phyloP scores from a whole-genome alignment of 1,140 invertebrate species.

The Euschistus heros region DNA sequence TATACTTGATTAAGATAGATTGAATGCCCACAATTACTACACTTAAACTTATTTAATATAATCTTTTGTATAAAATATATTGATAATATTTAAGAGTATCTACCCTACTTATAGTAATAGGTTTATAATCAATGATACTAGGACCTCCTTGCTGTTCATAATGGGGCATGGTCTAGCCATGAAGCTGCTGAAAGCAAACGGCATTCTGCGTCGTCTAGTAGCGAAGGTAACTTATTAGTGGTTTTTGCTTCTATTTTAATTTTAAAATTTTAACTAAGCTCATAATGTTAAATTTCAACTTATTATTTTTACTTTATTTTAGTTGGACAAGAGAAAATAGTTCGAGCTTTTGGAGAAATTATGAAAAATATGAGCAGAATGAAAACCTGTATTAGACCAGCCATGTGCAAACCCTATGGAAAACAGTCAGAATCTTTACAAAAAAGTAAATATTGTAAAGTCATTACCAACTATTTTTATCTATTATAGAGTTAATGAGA shows the following conservation, averaged over 20 bases:
- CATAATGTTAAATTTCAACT: background rate
- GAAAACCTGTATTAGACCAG: slow-evolving; percentile 69
- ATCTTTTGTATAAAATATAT: too few species aligned
- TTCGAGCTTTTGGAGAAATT: slow-evolving; percentile 66
- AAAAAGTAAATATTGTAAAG: slow-evolving; percentile 52
- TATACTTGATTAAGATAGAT: too few species aligned
- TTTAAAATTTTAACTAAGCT: background rate
- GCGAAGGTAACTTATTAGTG: slow-evolving; percentile 16
- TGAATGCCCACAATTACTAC: too few species aligned
- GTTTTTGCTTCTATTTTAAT: background rate
- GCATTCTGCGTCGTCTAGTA: slow-evolving; percentile 3
- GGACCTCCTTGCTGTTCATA: slow-evolving; percentile 55
- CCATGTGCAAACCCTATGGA: slow-evolving; percentile 80
- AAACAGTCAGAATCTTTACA: slow-evolving; percentile 77
- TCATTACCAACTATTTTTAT: background rate
- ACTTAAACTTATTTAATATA: too few species aligned
- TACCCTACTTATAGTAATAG: too few species aligned
- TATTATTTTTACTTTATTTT: slow-evolving; percentile 18
- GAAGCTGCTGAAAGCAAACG: slow-evolving; percentile 23
- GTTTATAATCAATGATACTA: slow-evolving; percentile 30
- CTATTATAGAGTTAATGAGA: too few species aligned
- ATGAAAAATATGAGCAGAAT: slow-evolving; percentile 77
- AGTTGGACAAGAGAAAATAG: slow-evolving; percentile 67
- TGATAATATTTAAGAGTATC: too few species aligned
- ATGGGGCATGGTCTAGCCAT: slow-evolving; percentile 46